phyloP scores from a whole-genome alignment of 2,113 vertebrate species.

The Gopherus flavomarginatus region DNA sequence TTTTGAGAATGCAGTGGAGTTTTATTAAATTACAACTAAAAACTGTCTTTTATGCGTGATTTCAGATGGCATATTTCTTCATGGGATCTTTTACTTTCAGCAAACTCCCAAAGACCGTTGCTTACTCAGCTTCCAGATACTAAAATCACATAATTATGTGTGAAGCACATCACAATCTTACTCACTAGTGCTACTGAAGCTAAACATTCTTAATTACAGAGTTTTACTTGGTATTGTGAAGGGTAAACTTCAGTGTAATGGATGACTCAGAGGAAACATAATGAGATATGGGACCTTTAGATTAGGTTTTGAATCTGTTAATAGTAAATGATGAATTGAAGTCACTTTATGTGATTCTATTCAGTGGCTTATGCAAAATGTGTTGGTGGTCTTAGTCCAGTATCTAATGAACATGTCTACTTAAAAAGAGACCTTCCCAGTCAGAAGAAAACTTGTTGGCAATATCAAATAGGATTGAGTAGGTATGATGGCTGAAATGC shows the following conservation, averaged over 20 bases:
- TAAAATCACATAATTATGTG: not conserved
- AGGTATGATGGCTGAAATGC: not conserved
- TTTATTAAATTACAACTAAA: not conserved
- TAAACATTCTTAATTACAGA: constrained; percentile 36
- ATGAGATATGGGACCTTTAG: constrained; percentile 9
- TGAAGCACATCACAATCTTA: constrained; percentile 15
- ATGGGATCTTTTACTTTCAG: not conserved
- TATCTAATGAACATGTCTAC: not conserved
- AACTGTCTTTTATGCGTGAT: not conserved
- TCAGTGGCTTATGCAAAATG: constrained; percentile 6
- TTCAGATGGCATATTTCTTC: not conserved
- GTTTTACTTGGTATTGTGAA: not conserved
- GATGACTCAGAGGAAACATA: constrained; percentile 43
- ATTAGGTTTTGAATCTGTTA: not conserved
- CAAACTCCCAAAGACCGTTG: not conserved
- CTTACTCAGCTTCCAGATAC: not conserved
- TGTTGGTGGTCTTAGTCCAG: constrained; percentile 1
- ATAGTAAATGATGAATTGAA: not conserved
- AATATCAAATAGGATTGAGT: not conserved
- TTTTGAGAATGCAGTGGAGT: not conserved
- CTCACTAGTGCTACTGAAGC: constrained; percentile 22
- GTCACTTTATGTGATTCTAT: constrained; percentile 11
- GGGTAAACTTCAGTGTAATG: constrained; percentile 5
- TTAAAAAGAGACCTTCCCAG: not conserved
- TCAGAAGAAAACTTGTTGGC: not conserved